These are phyloP conservation scores for Drosophila carrolli DNA, from an alignment of 1,140 invertebrate species.

Conservation along the genomic window DNA sequence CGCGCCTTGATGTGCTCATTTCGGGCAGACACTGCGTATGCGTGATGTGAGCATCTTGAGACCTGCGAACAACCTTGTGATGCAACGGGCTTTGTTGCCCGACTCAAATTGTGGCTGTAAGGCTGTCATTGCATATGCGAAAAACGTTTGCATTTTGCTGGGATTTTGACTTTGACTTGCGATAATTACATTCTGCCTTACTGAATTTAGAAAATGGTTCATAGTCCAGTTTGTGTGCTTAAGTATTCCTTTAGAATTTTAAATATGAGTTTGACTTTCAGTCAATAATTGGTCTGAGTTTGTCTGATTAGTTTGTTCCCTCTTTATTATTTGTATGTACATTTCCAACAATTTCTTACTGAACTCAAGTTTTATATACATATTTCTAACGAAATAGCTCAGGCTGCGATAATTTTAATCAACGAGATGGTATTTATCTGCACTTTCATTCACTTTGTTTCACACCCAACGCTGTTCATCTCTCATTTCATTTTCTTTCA, in stretches of 20 bases:
- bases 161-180: background rate
- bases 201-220: background rate
- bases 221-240: background rate
- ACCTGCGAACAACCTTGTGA: slow-evolving; percentile 19
- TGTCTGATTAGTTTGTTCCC: too few relatives aligned
- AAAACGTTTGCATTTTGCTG: background rate
- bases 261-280: background rate
- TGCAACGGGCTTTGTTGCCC: slow-evolving; percentile 8
- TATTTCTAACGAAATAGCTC: background rate
- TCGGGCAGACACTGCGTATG: slow-evolving; percentile 64
- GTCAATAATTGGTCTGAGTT: background rate
- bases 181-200: background rate
- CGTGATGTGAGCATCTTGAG: slow-evolving; percentile 45
- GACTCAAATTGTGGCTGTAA: background rate
- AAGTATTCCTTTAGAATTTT: background rate
- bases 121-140: slow-evolving; percentile 3
- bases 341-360: too few relatives aligned
- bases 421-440: slow-evolving; percentile 13
- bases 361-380: too few relatives aligned
- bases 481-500: slow-evolving; percentile 16
- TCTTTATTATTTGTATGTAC: too few relatives aligned
- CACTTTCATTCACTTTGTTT: background rate
- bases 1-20: slow-evolving; percentile 27
- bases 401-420: slow-evolving; percentile 22
- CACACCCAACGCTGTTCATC: background rate